Evolutionary conservation across 2,888 invertebrate genomes (phyloP).

Genomic region (Erannis defoliaria): DNA sequence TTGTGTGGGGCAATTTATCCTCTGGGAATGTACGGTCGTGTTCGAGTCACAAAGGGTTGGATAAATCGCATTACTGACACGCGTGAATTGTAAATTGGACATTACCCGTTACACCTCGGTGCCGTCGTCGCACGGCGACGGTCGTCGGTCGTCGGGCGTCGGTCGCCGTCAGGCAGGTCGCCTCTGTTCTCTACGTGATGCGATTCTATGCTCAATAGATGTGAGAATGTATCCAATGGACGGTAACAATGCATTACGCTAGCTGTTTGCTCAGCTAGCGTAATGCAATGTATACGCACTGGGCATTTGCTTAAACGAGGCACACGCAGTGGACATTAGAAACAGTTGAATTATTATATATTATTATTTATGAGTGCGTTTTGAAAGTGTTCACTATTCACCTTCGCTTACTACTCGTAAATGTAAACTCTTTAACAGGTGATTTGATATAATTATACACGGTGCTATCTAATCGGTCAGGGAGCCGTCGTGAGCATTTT

Average conservation of each 20-base stretch:
- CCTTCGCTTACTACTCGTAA: not conserved
- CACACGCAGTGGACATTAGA: not conserved
- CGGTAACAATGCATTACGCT: conserved; percentile 34
- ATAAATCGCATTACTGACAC: conserved; percentile 82
- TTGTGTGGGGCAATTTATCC: conserved; percentile 69
- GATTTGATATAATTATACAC: too few relatives aligned
- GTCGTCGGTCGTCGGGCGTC: not conserved
- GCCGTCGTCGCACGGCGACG: conserved; percentile 27
- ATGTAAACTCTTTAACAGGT: too few relatives aligned
- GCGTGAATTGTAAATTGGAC: conserved; percentile 86
- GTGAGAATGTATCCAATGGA: conserved; percentile 46
- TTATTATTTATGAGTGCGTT: not conserved
- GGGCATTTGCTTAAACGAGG: not conserved
- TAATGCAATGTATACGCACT: conserved; percentile 24
- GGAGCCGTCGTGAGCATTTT: too few relatives aligned
- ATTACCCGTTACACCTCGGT: conserved; percentile 79
- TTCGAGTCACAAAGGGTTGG: conserved; percentile 79
- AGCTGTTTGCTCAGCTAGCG: too few relatives aligned
- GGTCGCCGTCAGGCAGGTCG: conserved; percentile 1
- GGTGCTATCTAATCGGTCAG: too few relatives aligned
- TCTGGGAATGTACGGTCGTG: conserved; percentile 64
- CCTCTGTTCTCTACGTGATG: conserved; percentile 26
- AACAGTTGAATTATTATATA: not conserved
- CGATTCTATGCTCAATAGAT: conserved; percentile 43
- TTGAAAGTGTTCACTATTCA: not conserved